Evolutionary conservation across 2,797 vertebrate genomes (phyloP).

Genomic region (Bovichtus diacanthus): DNA sequence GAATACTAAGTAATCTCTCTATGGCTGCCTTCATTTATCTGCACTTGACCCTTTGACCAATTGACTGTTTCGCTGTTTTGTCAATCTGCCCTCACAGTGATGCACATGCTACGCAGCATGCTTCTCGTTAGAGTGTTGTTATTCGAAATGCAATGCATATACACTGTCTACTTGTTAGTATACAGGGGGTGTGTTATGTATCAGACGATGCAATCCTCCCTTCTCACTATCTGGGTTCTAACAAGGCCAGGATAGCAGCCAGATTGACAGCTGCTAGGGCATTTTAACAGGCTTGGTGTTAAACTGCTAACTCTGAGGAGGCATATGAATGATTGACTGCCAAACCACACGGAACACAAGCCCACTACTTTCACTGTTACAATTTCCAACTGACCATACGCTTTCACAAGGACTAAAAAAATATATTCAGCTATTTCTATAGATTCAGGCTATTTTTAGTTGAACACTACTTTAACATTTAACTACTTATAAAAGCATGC

Average conservation of each 20-base stretch:
- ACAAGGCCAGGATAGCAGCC: slow-evolving; percentile 81
- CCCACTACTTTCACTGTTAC: slow-evolving; percentile 53
- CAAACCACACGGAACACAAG: slow-evolving; percentile 72
- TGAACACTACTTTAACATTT: not conserved
- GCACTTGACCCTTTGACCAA: slow-evolving; percentile 74
- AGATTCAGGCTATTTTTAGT: slow-evolving; percentile 4
- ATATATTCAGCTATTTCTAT: slow-evolving; percentile 15
- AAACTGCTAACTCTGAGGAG: slow-evolving; percentile 78
- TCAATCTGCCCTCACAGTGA: slow-evolving; percentile 57
- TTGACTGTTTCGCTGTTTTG: slow-evolving; percentile 63
- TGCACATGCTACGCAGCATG: slow-evolving; percentile 33
- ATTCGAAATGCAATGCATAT: slow-evolving; percentile 41
- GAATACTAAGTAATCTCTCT: slow-evolving; percentile 72
- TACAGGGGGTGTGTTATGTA: slow-evolving; percentile 61
- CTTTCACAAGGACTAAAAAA: slow-evolving; percentile 48
- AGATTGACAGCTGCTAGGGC: slow-evolving; percentile 83
- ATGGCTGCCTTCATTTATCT: slow-evolving; percentile 66
- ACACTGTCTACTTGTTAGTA: slow-evolving; percentile 52
- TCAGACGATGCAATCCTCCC: slow-evolving; percentile 59
- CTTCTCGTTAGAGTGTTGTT: slow-evolving; percentile 53
- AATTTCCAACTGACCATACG: slow-evolving; percentile 65
- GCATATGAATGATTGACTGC: slow-evolving; percentile 76
- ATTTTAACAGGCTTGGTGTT: slow-evolving; percentile 81
- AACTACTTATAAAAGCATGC: not conserved
- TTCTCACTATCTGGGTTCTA: slow-evolving; percentile 71